Conservation (phyloP, 2,888 invertebrate species). For the Papilio gigon region DNA sequence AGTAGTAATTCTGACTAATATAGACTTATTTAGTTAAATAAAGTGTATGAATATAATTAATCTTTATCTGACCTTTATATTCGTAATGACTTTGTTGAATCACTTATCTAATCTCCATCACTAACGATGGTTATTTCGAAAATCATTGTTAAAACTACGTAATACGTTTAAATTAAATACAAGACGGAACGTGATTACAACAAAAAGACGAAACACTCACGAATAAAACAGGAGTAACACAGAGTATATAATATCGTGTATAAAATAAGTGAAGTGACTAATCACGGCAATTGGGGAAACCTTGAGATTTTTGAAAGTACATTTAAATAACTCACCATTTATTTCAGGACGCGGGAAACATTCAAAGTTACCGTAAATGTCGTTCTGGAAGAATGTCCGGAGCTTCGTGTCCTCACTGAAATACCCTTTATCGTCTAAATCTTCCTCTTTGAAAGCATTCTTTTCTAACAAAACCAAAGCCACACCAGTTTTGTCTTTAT, state of each 20-base stretch:
- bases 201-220: conserved; percentile 37
- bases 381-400: conserved; percentile 88
- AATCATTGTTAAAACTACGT: neutral
- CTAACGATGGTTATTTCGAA: conserved; percentile 4
- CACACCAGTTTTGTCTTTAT: conserved; percentile 82
- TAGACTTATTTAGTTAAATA: neutral
- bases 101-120: conserved; percentile 30
- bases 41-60: conserved; percentile 16
- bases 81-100: conserved; percentile 25
- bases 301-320: conserved; percentile 49
- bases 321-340: conserved; percentile 82
- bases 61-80: conserved; percentile 30
- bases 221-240: conserved; percentile 38
- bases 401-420: conserved; percentile 84
- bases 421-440: conserved; percentile 80
- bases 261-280: conserved; percentile 49
- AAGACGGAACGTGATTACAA: neutral
- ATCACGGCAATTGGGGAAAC: conserved; percentile 48
- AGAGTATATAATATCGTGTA: conserved; percentile 12
- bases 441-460: conserved; percentile 87
- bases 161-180: neutral
- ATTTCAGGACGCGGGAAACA: conserved; percentile 84
- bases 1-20: neutral
- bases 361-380: conserved; percentile 92
- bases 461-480: conserved; percentile 92